Evolutionary conservation across 2,888 invertebrate species (phyloP), one percentile per base, ranked within the genome.

Genomic region (Sarcophaga subvicina): DNA sequence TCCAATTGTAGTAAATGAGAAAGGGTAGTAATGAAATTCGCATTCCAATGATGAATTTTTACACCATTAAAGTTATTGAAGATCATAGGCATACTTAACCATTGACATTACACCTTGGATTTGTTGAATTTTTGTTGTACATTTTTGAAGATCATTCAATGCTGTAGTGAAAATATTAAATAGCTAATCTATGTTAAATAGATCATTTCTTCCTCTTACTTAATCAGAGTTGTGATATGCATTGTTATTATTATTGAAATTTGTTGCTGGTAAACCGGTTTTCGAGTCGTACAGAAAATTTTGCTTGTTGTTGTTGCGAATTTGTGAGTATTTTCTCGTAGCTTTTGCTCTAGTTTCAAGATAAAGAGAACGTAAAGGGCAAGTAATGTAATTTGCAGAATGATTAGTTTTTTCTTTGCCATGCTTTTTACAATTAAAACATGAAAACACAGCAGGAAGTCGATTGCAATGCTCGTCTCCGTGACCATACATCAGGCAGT

Each of bases 91-190:
- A n/a, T 67, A 37, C 17, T 59, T 77, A 25, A 67, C 59, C 45
- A 77, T 27, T 22, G 77, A 60, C 67, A 77, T 77, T 14, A 77
- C 45, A 60, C 6, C 37, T 37, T 37, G 6, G 6, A 37, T 37
- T 6, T 37, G 37, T 37, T 37, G 37, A 37, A 37, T 17, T 80
- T 63, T 80, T 17, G 64, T 64, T 77, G 82, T 72, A n/a, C 66
- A 82, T 63, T 77, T 71, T 60, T 71, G 64, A 2, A 82, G 64
- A 22, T 82, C 82, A 66, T 14, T 49, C 14, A 76, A 54, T 27
- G 82, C 82, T 20, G 76, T 70, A n/a, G 71, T 72, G 17, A 82
- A 82, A 71, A 82, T 82, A 64, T 71, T 71, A 59, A 82, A 82
- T 1, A 82, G 59, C 45, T 82, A 76, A 45, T 82, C 71, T 67